Base-by-base conservation (phyloP, 2,888 invertebrate genomes). In the Uropetala carovei region DNA sequence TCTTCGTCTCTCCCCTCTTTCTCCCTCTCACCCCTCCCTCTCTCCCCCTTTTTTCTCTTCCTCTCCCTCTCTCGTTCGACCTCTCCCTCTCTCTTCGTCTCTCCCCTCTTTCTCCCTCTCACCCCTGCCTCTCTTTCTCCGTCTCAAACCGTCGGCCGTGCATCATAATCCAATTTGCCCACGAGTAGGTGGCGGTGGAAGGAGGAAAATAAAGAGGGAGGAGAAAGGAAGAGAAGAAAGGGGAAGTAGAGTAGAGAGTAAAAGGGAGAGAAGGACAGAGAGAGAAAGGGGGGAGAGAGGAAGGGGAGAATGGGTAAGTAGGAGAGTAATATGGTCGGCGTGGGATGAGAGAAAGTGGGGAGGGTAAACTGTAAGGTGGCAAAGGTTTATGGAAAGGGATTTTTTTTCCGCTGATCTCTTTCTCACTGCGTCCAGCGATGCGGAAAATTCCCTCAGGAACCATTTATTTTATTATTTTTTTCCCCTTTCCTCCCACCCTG, bases 361-460 rank as follows among this genome's bases (percentile, higher is more conserved):
- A 27, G 11, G 22, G 75, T 9, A 13, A 75, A 75, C 75, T 75
- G 2, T 75, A 75, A 75, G 75, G 75, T 27, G 75, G 75, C 22
- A 75, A 75, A 27, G 75, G 75, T 27, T 75, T 27, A 27, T 75
- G 75, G 27, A 75, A 75, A 75, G 75, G 75, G 75, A 13, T 75
- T 75, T 75, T 68, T 27, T n/a, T 5, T 43, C 43, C 11, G 22
- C 75, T 75, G 27, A 60, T 27, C 75, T 75, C 75, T 43, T 43
- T 75, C 75, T 27, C 75, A 75, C 75, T 27, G 43, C 43, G 43
- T 75, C 75, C 22, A 75, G 11, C 75, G 22, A 75, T 27, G 75
- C 75, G 75, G 75, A 75, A 75, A 75, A 75, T 75, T 75, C 75
- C 75, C 75, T 75, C 75, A 75, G 27, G 75, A 75, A 27, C 68